phyloP scores from a whole-genome alignment of 2,888 invertebrate genomes.

The Tribolium freemani region DNA sequence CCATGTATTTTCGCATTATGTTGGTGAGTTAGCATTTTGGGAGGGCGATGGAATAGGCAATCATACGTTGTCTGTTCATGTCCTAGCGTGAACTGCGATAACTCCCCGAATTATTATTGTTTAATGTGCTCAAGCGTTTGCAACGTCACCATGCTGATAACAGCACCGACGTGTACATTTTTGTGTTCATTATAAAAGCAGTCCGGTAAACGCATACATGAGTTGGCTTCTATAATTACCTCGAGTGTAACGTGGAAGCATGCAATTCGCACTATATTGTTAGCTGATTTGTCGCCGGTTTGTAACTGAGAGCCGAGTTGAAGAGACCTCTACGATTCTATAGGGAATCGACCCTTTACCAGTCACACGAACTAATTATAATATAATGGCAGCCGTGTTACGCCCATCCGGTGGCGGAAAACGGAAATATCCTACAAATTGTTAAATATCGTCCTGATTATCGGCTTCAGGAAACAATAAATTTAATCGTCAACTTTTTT shows the following conservation, averaged over 20 bases:
- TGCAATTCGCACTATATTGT: slow-evolving; percentile 24
- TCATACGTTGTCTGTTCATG: slow-evolving; percentile 47
- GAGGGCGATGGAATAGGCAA: slow-evolving; percentile 42
- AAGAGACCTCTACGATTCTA: slow-evolving; percentile 45
- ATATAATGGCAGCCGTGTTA: slow-evolving; percentile 44
- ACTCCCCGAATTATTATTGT: slow-evolving; percentile 49
- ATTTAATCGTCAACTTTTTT: slow-evolving; percentile 27
- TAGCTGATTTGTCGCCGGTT: slow-evolving; percentile 45
- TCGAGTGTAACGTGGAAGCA: slow-evolving; percentile 1
- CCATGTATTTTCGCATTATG: slow-evolving; percentile 40
- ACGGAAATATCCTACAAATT: slow-evolving; percentile 40
- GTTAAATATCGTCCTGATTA: slow-evolving; percentile 38
- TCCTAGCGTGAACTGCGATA: slow-evolving; percentile 51
- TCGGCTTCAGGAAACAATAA: slow-evolving; percentile 27
- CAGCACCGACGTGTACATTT: slow-evolving; percentile 42
- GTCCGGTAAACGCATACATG: background rate
- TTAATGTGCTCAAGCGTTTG: slow-evolving; percentile 50
- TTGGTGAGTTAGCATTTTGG: slow-evolving; percentile 50
- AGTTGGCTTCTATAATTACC: slow-evolving; percentile 2
- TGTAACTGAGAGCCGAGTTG: slow-evolving; percentile 40
- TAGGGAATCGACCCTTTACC: slow-evolving; percentile 47
- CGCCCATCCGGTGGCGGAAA: slow-evolving; percentile 35
- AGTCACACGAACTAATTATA: slow-evolving; percentile 48
- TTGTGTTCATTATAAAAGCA: slow-evolving; percentile 26
- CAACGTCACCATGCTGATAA: slow-evolving; percentile 49